Base-by-base conservation (phyloP, 2,888 invertebrate genomes). In the Drosophila acutilabella region DNA sequence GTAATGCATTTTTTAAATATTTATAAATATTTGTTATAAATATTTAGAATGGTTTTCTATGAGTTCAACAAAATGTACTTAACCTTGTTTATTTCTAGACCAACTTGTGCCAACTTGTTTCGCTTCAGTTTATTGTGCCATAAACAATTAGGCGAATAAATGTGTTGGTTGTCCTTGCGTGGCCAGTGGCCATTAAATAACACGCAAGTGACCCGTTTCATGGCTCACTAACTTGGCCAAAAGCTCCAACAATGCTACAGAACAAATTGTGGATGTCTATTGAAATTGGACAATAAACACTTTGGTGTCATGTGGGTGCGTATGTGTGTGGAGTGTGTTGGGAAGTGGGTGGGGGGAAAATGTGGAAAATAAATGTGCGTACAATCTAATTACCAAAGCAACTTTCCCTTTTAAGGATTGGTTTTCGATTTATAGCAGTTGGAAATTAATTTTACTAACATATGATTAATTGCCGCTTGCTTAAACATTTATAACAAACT, bases 91-190 rank as follows among this genome's bases (percentile, higher is more conserved):
- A 23, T 42, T 16, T 16, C 33, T 40, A 53, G 26, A 23, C 23
- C 20, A 41, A 13, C 20, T 11, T 10, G 2, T 36, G 13, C 41
- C 10, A 38, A 14, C n/a, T 54, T 57, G 57, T 36, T 74, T 68
- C 64, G 53, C 60, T 66, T 60, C 64, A 79, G 71, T 75, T 77
- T 74, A 77, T 78, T 75, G 64, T 71, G 72, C 68, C 57, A 80
- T 80, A 71, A 80, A 75, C 80, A 78, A 80, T 78, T 79, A 80
- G 76, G 68, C 67, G 72, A 65, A 77, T 74, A 74, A 79, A 80
- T n/a, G 8, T 8, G 61, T 79, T 75, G 61, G 36, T 60, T 71
- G 75, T 71, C 71, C 71, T 79, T 79, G 80, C 77, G 77, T 78
- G 77, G 77, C 71, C 75, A 70, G 62, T 62, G 57, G 54, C 53